Base-by-base conservation (phyloP, 2,113 vertebrate species). In the Callionymus lyra region DNA sequence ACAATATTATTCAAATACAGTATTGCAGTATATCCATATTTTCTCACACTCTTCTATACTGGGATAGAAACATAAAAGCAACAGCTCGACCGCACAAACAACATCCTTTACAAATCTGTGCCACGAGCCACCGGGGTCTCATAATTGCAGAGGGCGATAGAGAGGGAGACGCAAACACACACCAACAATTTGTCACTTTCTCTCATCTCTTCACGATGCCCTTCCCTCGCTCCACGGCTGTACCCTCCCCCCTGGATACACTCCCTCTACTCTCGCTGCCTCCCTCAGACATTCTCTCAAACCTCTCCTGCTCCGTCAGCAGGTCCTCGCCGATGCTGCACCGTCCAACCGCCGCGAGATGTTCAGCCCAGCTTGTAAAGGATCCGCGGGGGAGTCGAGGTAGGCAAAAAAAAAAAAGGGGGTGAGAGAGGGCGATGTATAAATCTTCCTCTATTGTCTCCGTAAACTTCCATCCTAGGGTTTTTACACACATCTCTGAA, bases 331-430 rank as follows among this genome's bases (percentile, higher is more conserved):
- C 56, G 34, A 77, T 76, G 72, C 72, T 62, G 68, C 72, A 55
- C 58, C 50, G 12, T 70, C 55, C 50, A 52, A 56, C 56, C 53
- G 18, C 58, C 48, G 50, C 32, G 47, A 72, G 70, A 81, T 81
- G 78, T 81, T 81, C 70, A 66, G 41, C 48, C 78, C 75, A 48
- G 68, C 63, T 61, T 68, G 56, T 38, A 81, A 72, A 62, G 74
- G 56, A 53, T 57, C 73, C 16, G 38, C 70, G 56, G 70, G 60
- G 45, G 75, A 81, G 51, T 34, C 72, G 16, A 78, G 78, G 78
- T 81, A 68, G 70, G 65, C 46, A n/a, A n/a, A n/a, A n/a, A n/a
- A n/a, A n/a, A n/a, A n/a, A n/a, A n/a, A n/a, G n/a, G n/a, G n/a
- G n/a, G n/a, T n/a, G n/a, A n/a, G n/a, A n/a, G n/a, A n/a, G n/a